These are phyloP conservation scores for Gymnosoma rotundatum DNA, from an alignment of 2,888 invertebrate species.

Conservation along the genomic window DNA sequence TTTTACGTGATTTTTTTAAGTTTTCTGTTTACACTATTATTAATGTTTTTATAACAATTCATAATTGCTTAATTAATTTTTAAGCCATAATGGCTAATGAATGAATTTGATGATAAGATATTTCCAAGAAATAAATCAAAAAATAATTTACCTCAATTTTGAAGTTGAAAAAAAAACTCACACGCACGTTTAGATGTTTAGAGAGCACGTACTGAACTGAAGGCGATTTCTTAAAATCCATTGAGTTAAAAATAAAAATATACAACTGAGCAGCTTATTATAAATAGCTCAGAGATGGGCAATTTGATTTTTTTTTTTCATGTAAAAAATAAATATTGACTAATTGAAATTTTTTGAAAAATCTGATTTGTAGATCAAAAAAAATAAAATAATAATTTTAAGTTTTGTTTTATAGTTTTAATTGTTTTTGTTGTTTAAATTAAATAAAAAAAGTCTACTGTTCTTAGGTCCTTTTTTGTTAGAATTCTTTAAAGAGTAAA, in stretches of 20 bases:
- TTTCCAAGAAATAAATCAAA: neutral
- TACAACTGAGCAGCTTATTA: neutral
- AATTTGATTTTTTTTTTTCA: neutral
- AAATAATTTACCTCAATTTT: slow-evolving; percentile 59
- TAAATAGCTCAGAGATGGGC: slow-evolving; percentile 20
- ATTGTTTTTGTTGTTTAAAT: too few species aligned
- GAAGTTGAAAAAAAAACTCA: slow-evolving; percentile 30
- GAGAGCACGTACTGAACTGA: slow-evolving; percentile 70
- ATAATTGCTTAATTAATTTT: slow-evolving; percentile 3
- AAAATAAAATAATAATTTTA: too few species aligned
- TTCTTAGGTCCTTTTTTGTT: too few species aligned
- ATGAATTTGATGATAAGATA: slow-evolving; percentile 43
- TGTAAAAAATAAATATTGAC: too few species aligned
- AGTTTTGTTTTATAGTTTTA: too few species aligned
- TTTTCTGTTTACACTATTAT: neutral
- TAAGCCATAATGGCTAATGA: slow-evolving; percentile 29
- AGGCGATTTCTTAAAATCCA: slow-evolving; percentile 16
- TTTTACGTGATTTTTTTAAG: neutral
- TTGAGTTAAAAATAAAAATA: slow-evolving; percentile 22
- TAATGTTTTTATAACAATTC: neutral
- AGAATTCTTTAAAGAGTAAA: too few species aligned
- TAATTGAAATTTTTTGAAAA: too few species aligned
- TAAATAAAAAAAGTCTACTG: too few species aligned
- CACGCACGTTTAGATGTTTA: slow-evolving; percentile 62
- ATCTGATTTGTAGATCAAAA: too few species aligned